Evolutionary conservation across 2,888 invertebrate species (phyloP).

Genomic region (Drosophila histrio): DNA sequence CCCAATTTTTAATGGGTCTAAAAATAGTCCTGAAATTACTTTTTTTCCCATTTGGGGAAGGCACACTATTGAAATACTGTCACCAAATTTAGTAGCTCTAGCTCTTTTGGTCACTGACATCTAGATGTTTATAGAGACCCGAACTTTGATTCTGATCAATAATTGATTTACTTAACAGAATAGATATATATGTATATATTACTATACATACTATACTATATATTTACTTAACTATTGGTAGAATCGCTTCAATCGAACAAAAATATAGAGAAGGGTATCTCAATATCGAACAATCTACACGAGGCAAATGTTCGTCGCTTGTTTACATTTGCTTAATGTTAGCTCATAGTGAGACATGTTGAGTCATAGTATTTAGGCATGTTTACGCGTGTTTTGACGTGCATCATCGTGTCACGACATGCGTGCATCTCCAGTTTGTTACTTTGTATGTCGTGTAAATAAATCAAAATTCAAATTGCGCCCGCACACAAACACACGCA

Average conservation of each 20-base stretch:
- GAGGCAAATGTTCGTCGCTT: neutral
- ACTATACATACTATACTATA: no score
- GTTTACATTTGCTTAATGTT: neutral
- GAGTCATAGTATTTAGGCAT: slow-evolving; percentile 3
- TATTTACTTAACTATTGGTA: no score
- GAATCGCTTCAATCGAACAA: neutral
- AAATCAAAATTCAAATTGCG: slow-evolving; percentile 55
- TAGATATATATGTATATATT: no score
- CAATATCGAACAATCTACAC: neutral
- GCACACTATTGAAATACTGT: no score
- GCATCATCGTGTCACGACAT: slow-evolving; percentile 13
- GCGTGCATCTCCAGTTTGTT: slow-evolving; percentile 6
- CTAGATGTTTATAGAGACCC: no score
- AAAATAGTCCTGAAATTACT: no score
- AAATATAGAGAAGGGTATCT: neutral
- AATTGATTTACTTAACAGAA: no score
- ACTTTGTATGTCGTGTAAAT: slow-evolving; percentile 55
- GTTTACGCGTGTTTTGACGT: neutral
- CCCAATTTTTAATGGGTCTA: no score
- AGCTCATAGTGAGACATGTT: neutral
- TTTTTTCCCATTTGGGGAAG: no score
- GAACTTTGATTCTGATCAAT: no score
- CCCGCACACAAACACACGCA: slow-evolving; percentile 15
- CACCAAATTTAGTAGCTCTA: no score
- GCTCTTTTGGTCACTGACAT: no score